Base-by-base conservation (phyloP, 2,888 invertebrate species). In the Hofmannophila pseudospretella region DNA sequence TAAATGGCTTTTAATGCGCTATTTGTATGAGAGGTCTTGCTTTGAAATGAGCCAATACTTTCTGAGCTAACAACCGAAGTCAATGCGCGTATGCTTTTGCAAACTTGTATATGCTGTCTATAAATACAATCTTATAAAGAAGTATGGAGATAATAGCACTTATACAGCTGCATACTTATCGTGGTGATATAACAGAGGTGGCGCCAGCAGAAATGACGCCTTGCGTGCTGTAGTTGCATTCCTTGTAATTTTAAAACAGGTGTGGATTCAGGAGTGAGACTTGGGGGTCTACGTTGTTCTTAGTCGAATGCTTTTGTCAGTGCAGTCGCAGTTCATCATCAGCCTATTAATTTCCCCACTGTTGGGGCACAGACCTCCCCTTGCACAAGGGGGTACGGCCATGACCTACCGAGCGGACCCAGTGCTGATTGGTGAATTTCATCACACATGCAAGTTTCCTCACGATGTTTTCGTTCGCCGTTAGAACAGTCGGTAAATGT, bases 1-100 rank as follows among this genome's bases (percentile, higher is more conserved):
- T 68, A 71, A 70, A 59, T 45, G 61, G 47, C 49, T 56, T 59
- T 64, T 71, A 76, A 76, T 67, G 51, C 55, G 67, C 68, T 49
- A 80, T 82, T 82, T 74, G 78, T 82, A 82, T 81, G 78, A 68
- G 58, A 48, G 26, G 55, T 52, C 63, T 54, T 47, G 56, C 59
- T 56, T 67, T 64, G 54, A 72, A 73, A 71, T 66, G 69, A 67
- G 73, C 68, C 72, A 72, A 76, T 71, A 72, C 59, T 64, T 65
- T 66, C 69, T 57, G 58, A 49, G 59, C 54, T 49, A 54, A 59
- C 56, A 64, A 45, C 54, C 51, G 48, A 45, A 76, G 75, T 73
- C 79, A 51, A 49, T 58, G 60, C 71, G 78, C 74, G 71, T 76
- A 66, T 61, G 48, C 43, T 40, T 47, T 41, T 19, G 45, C 67